Evolutionary conservation across 2,888 invertebrate genomes (phyloP).

Genomic region (Polyommatus icarus): DNA sequence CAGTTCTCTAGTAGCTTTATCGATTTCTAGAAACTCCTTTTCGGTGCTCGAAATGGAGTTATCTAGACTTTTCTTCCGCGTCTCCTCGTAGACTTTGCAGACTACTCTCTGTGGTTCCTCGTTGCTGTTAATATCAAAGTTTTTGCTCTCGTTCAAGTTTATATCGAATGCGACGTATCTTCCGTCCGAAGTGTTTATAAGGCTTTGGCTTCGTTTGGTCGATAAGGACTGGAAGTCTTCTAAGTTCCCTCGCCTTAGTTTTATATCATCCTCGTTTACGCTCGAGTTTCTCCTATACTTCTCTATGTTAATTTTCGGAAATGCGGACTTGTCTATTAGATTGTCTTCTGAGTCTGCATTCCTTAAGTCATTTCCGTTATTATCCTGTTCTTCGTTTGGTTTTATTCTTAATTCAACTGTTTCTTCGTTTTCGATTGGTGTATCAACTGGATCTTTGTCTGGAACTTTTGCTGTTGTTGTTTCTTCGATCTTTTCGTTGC

Average conservation of each 20-base stretch:
- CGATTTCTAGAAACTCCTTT: constrained; percentile 74
- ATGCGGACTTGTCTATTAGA: constrained; percentile 56
- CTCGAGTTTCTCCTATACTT: constrained; percentile 73
- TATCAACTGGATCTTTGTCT: constrained; percentile 36
- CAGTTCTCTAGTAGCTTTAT: constrained; percentile 68
- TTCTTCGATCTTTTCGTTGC: constrained; percentile 37
- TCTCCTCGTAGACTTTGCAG: constrained; percentile 64
- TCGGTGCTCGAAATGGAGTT: constrained; percentile 70
- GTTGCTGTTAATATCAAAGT: constrained; percentile 61
- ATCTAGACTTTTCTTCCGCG: constrained; percentile 66
- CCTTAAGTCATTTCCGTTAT: constrained; percentile 42
- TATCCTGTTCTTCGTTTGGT: constrained; percentile 37
- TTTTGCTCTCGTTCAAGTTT: constrained; percentile 61
- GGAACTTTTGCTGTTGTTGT: constrained; percentile 35
- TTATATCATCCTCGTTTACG: constrained; percentile 70
- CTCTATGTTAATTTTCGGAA: constrained; percentile 67
- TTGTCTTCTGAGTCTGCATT: constrained; percentile 58
- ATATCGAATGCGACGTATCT: constrained; percentile 65
- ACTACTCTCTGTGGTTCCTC: constrained; percentile 67
- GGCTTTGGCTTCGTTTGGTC: constrained; percentile 71
- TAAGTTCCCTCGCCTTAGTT: constrained; percentile 66
- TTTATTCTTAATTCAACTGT: constrained; percentile 35
- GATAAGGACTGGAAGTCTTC: constrained; percentile 67
- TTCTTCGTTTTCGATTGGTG: constrained; percentile 35
- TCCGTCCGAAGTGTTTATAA: constrained; percentile 60